Conservation (phyloP, 2,888 invertebrate species). For the Phyllotreta striolata region DNA sequence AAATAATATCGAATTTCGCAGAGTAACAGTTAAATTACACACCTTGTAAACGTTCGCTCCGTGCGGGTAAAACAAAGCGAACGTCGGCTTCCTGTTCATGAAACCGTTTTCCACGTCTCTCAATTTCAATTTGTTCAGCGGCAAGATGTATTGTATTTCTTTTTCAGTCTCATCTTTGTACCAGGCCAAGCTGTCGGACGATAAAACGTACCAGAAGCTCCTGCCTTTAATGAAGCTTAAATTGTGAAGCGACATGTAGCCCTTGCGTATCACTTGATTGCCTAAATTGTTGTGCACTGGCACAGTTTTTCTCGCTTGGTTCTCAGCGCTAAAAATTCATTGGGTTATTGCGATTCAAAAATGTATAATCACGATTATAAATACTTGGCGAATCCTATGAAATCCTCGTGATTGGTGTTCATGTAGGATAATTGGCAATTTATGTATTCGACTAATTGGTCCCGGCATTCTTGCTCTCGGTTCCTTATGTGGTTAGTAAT, state of each 20-base stretch:
- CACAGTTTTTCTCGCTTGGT: slow-evolving; percentile 85
- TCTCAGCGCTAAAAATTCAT: slow-evolving; percentile 82
- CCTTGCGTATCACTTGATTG: slow-evolving; percentile 98
- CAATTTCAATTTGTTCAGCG: slow-evolving; percentile 94
- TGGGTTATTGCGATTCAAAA: background rate
- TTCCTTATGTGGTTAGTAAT: slow-evolving; percentile 93
- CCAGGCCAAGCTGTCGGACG: slow-evolving; percentile 91
- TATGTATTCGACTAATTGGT: slow-evolving; percentile 90
- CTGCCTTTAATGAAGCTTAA: slow-evolving; percentile 97
- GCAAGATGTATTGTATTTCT: slow-evolving; percentile 99
- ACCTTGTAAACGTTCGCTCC: slow-evolving; percentile 93
- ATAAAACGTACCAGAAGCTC: slow-evolving; percentile 97
- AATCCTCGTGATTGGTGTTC: slow-evolving; percentile 99
- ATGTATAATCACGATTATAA: slow-evolving; percentile 51
- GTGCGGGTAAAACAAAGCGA: slow-evolving; percentile 97
- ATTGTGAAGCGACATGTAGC: slow-evolving; percentile 99
- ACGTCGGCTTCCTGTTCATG: slow-evolving; percentile 96
- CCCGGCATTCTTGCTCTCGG: slow-evolving; percentile 94
- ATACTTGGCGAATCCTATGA: slow-evolving; percentile 98
- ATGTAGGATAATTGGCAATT: slow-evolving; percentile 98
- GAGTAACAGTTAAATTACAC: background rate
- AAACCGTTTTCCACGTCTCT: slow-evolving; percentile 97
- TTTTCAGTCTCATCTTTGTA: slow-evolving; percentile 97
- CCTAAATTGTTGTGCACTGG: slow-evolving; percentile 93
- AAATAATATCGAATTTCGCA: background rate